phyloP scores from a whole-genome alignment of 2,888 invertebrate species.

The Drosophila stalkeri region DNA sequence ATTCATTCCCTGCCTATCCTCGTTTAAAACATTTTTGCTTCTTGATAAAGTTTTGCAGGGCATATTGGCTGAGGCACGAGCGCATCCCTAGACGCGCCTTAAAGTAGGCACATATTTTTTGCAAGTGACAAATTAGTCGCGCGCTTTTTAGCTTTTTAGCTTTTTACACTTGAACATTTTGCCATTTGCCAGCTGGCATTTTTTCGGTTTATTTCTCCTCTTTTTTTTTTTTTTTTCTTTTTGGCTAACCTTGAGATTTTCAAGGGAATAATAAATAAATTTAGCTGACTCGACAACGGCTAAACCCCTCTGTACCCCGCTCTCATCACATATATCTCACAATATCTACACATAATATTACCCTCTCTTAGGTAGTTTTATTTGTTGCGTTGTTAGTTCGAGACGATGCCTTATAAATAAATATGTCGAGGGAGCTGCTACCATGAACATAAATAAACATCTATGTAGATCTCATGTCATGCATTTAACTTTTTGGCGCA shows the following conservation, averaged over 20 bases:
- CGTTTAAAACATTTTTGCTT: neutral
- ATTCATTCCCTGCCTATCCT: neutral
- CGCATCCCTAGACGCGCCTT: constrained; percentile 33
- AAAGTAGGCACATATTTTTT: constrained; percentile 37
- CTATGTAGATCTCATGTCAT: constrained; percentile 34
- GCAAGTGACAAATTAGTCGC: constrained; percentile 56
- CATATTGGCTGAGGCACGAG: constrained; percentile 7
- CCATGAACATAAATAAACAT: constrained; percentile 22
- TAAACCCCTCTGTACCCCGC: too few relatives aligned
- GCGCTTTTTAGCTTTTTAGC: constrained; percentile 30
- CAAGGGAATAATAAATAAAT: constrained; percentile 53
- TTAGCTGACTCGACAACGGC: neutral
- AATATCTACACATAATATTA: neutral
- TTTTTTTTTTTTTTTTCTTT: constrained; percentile 1
- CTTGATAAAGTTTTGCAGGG: neutral
- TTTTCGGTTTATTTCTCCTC: neutral
- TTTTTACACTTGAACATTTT: constrained; percentile 20
- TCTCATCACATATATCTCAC: too few relatives aligned
- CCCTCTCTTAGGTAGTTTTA: constrained; percentile 9
- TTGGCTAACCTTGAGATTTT: constrained; percentile 45
- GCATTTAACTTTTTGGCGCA: constrained; percentile 30
- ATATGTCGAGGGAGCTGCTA: constrained; percentile 15
- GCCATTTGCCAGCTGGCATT: constrained; percentile 31
- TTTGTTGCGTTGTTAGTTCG: constrained; percentile 8
- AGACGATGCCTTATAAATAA: constrained; percentile 32